These are phyloP conservation scores for Trematocara stigmaticum DNA, from an alignment of 2,113 vertebrate species.

Conservation along the genomic window DNA sequence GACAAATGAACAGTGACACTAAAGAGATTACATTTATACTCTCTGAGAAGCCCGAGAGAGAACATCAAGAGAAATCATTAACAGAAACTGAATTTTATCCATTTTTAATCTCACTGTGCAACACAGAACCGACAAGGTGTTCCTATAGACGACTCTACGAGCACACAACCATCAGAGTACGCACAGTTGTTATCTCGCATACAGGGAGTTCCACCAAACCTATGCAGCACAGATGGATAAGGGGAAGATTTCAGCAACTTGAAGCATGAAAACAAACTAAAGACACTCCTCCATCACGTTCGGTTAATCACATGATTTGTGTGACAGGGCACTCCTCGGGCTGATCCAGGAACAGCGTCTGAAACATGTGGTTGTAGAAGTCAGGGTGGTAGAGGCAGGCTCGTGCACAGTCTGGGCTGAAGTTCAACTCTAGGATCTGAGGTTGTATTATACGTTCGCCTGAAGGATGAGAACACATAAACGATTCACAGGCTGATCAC, in stretches of 20 bases:
- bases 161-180: background rate
- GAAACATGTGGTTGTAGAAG: constrained; percentile 94
- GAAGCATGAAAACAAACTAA: background rate
- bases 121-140: background rate
- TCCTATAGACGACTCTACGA: accelerated
- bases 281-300: background rate
- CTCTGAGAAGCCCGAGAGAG: background rate
- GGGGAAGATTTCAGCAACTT: background rate
- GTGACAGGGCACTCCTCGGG: constrained; percentile 75
- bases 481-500: background rate
- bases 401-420: constrained; percentile 90
- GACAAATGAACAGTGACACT: background rate
- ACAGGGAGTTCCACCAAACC: background rate
- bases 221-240: background rate
- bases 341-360: constrained; percentile 88
- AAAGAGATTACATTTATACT: background rate
- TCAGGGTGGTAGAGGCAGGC: constrained; percentile 89
- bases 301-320: constrained; percentile 63
- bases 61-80: background rate
- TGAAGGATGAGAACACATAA: constrained; percentile 39
- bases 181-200: background rate
- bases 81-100: background rate
- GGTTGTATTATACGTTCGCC: constrained; percentile 84
- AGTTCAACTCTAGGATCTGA: constrained; percentile 94
- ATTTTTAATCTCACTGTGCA: background rate